Base-by-base conservation (phyloP, 2,888 invertebrate species). In the Drosophila limbata region DNA sequence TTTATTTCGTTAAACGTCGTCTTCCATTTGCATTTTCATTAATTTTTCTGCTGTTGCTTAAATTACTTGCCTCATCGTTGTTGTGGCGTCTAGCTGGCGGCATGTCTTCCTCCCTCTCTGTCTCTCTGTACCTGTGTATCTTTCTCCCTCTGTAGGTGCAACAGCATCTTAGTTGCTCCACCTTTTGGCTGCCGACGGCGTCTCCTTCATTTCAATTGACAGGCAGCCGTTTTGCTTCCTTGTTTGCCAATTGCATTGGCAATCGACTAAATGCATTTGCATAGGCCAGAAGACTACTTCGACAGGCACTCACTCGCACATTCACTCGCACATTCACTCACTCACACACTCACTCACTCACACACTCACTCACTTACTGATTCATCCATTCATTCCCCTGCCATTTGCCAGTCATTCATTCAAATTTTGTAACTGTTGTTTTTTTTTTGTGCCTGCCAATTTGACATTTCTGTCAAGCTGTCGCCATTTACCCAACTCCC, bases 401-500 rank as follows among this genome's bases (percentile, higher is more conserved):
- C 55, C 31, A 55, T 55, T 31, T 35, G 57, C 40, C 17, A 66
- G 60, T 73, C 74, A 77, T 71, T 84, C 76, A 77, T 86, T 86
- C 83, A 84, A 87, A 84, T 78, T 80, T 87, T 71, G 73, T 81
- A 75, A 76, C 77, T 75, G 79, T 78, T 73, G 77, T 84, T 86
- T 74, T n/a, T 37, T n/a, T 37, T 5, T 37, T 37, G 28, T 81
- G 87, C 78, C 76, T 81, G 80, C 78, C 82, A 84, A 84, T 84
- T 87, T 84, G 87, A 84, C 87, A 84, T 84, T 81, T 84, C 79
- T 81, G 84, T 76, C 81, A 71, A 78, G 55, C 77, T 71, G 71
- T 72, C 62, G 62, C 69, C 69, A 51, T 59, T 66, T 68, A 42
- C 47, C 33, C 35, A 59, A 39, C 47, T 21, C 15, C 13, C 53